These are phyloP conservation scores for Drosophila greeni DNA, from an alignment of 2,888 invertebrate genomes.

Conservation along the genomic window DNA sequence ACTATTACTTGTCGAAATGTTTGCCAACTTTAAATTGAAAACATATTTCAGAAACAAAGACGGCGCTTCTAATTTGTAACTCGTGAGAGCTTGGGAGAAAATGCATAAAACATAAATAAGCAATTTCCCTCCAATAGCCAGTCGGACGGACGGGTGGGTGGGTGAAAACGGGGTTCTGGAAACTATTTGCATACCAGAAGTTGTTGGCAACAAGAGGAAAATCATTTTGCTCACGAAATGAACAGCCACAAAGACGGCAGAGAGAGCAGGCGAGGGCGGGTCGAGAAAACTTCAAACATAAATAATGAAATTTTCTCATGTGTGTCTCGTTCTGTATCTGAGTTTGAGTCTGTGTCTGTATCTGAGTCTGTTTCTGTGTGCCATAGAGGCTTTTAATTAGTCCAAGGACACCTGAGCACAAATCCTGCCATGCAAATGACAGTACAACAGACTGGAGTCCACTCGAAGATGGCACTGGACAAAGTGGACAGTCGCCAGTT, in stretches of 20 bases:
- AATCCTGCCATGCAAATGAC: conserved; percentile 41
- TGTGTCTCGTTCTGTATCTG: conserved; percentile 24
- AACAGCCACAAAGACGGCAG: conserved; percentile 47
- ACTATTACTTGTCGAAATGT: conserved; percentile 14
- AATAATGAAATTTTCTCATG: conserved; percentile 51
- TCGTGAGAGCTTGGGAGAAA: conserved; percentile 39
- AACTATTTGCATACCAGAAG: conserved; percentile 68
- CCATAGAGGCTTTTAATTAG: conserved; percentile 63
- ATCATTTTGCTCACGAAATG: conserved; percentile 61
- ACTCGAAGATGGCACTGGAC: conserved; percentile 25
- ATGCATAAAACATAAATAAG: conserved; percentile 62
- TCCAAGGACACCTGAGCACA: conserved; percentile 59
- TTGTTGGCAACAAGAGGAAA: conserved; percentile 47
- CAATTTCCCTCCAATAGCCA: conserved; percentile 59
- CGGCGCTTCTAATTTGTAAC: conserved; percentile 52
- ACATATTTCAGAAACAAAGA: conserved; percentile 59
- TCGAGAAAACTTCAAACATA: conserved; percentile 51
- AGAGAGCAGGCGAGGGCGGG: conserved; percentile 1
- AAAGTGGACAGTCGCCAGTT: conserved; percentile 17
- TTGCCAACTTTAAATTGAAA: conserved; percentile 65
- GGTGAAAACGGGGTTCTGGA: conserved; percentile 22
- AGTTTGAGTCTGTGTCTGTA: conserved; percentile 3
- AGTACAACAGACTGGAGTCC: conserved; percentile 37
- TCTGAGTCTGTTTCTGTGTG: conserved; percentile 18
- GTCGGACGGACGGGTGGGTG: not conserved